Evolutionary conservation across 2,888 invertebrate genomes (phyloP).

Genomic region (Acleris sparsana): DNA sequence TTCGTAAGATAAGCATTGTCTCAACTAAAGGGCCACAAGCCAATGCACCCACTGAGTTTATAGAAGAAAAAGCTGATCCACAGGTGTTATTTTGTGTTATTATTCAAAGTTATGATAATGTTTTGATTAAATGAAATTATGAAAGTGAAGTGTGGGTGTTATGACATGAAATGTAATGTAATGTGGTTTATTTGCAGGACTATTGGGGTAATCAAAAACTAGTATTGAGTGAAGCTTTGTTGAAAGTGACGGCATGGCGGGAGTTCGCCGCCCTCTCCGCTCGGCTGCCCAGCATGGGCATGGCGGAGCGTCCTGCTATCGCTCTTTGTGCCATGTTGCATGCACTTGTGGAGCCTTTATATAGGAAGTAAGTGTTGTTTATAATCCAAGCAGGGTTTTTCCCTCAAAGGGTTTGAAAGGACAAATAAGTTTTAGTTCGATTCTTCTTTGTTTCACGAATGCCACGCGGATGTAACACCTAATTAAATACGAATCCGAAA

Average conservation of each 20-base stretch:
- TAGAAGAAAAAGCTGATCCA: slow-evolving; percentile 87
- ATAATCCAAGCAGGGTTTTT: too few relatives aligned
- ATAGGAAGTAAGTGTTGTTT: slow-evolving; percentile 86
- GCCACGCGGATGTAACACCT: too few relatives aligned
- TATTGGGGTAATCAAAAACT: slow-evolving; percentile 94
- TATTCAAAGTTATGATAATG: too few relatives aligned
- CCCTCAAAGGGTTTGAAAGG: too few relatives aligned
- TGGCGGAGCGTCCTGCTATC: slow-evolving; percentile 90
- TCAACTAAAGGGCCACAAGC: slow-evolving; percentile 92
- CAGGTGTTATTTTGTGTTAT: slow-evolving; percentile 70
- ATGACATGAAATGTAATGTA: background rate
- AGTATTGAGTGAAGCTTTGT: slow-evolving; percentile 93
- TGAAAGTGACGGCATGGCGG: slow-evolving; percentile 95
- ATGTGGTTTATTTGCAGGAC: slow-evolving; percentile 52
- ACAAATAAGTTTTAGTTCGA: too few relatives aligned
- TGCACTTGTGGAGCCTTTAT: slow-evolving; percentile 93
- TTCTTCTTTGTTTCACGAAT: too few relatives aligned
- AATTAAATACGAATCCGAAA: too few relatives aligned
- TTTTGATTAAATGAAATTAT: too few relatives aligned
- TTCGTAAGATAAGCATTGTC: slow-evolving; percentile 92
- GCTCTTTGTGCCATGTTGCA: slow-evolving; percentile 92
- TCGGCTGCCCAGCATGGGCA: slow-evolving; percentile 91
- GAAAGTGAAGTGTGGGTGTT: too few relatives aligned
- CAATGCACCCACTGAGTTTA: slow-evolving; percentile 85
- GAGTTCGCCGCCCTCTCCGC: slow-evolving; percentile 91